phyloP scores from a whole-genome alignment of 64 coral and sea anemone genomes.

The Catalaphyllia jardinei region DNA sequence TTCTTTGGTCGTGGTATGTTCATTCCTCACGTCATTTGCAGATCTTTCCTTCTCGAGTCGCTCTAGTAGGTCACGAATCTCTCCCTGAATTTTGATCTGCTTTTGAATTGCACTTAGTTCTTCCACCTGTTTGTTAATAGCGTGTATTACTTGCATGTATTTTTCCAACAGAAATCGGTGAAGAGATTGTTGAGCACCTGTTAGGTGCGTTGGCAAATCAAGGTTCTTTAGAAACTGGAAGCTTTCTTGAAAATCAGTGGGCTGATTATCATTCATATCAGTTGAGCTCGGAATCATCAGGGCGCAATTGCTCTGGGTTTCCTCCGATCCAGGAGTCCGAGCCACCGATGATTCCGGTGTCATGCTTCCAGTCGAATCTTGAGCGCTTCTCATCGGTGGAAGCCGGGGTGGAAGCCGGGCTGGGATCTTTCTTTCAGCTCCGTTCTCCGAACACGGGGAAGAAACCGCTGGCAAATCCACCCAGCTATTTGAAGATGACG shows the following conservation, averaged over 20 bases:
- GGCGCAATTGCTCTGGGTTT: not conserved
- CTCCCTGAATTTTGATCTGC: slow-evolving; percentile 13
- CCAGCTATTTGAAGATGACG: not conserved
- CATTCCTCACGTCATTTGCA: not conserved
- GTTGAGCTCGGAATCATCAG: not conserved
- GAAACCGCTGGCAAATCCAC: not conserved
- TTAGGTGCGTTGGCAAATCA: not conserved
- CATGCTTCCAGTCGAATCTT: not conserved
- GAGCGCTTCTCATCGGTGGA: not conserved
- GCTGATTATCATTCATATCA: not conserved
- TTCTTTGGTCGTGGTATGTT: not conserved
- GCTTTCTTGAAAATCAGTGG: not conserved
- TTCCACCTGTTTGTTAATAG: slow-evolving; percentile 3
- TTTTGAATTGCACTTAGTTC: slow-evolving; percentile 6
- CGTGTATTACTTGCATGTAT: not conserved
- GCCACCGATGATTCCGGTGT: not conserved
- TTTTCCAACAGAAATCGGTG: not conserved
- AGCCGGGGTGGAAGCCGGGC: no score
- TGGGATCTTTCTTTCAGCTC: not conserved
- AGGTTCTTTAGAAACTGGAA: slow-evolving; percentile 4
- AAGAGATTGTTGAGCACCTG: not conserved
- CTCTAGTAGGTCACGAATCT: not conserved
- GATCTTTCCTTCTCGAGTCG: slow-evolving; percentile 2
- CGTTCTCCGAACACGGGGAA: not conserved
- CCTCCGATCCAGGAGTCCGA: not conserved